Conservation (phyloP, 2,113 vertebrate genomes). For the western clawed frog (Xenopus tropicalis) region UCB_Xtro_10.0 CM004449.2:79223501-79224000, state of each 20-base stretch:
- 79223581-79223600: too few species aligned
- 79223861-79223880: neutral
- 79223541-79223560: too few species aligned
- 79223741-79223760: neutral
- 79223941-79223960: neutral
- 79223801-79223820: neutral
- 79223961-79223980: neutral
- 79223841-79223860: neutral
- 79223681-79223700: neutral
- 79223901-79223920: neutral
- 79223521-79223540: too few species aligned
- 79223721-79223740: neutral
- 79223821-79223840: neutral
- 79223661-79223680: too few species aligned
- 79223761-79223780: neutral
- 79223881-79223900: neutral
- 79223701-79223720: neutral
- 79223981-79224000: conserved; percentile 9
- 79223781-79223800: conserved; percentile 5
- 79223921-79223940: neutral
- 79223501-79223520: too few species aligned
- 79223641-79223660: too few species aligned
- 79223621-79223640: too few species aligned
- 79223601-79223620: too few species aligned
- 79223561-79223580: too few species aligned